A percentile compares a stretch with the other conserved stretches of the same genome.
Evolutionary conservation across 2,113 vertebrate species (phyloP).

Genomic region (Cephalophus harveyi): DNA sequence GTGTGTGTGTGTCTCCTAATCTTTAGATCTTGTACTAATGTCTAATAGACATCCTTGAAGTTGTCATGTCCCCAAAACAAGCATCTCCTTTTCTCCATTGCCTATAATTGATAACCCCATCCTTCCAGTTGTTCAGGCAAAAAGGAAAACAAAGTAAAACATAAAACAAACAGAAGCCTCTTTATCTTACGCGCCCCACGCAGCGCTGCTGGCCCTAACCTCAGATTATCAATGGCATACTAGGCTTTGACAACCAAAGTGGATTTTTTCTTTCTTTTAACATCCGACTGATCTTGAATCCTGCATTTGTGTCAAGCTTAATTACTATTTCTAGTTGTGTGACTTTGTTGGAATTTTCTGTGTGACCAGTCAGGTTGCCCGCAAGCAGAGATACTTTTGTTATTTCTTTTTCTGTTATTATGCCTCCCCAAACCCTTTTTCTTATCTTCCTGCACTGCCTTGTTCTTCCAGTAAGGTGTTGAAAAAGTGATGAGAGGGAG

Average conservation of each 20-base stretch:
- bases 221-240: neutral
- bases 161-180: neutral
- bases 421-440: neutral
- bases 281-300: neutral
- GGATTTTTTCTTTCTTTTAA: neutral
- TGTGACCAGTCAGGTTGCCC: neutral
- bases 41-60: neutral
- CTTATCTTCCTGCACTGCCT: neutral
- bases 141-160: neutral
- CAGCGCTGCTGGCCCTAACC: neutral
- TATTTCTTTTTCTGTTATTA: neutral
- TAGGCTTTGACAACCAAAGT: neutral
- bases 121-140: neutral
- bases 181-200: neutral
- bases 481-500: neutral
- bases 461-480: neutral
- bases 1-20: neutral
- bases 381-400: neutral
- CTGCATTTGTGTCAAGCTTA: neutral
- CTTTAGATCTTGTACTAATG: neutral
- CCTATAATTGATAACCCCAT: neutral
- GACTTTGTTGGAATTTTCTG: neutral
- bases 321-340: neutral
- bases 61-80: neutral
- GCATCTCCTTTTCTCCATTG: neutral